These are phyloP conservation scores for Coreoperca whiteheadi DNA, from an alignment of 2,113 vertebrate genomes.

Conservation along the genomic window DNA sequence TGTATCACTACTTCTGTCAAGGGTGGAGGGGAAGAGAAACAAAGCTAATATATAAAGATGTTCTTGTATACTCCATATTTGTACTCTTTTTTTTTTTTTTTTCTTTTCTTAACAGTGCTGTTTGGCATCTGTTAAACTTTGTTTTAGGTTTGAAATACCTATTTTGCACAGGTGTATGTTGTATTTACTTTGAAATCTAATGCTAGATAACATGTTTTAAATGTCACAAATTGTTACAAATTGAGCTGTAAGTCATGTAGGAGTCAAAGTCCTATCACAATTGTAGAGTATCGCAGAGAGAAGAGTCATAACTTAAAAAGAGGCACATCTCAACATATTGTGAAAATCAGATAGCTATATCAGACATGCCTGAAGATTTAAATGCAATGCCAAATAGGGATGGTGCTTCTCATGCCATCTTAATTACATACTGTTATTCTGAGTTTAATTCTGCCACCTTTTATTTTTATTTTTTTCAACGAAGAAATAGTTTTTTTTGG, in stretches of 20 bases:
- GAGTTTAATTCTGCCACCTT: slow-evolving; percentile 39
- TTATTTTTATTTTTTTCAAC: slow-evolving; percentile 52
- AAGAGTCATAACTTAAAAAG: background rate
- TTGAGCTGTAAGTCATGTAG: slow-evolving; percentile 1
- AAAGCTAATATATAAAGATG: slow-evolving; percentile 73
- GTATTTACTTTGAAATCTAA: slow-evolving; percentile 36
- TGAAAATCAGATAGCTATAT: background rate
- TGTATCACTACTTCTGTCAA: slow-evolving; percentile 40
- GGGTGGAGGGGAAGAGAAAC: slow-evolving; percentile 61
- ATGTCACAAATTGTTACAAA: slow-evolving; percentile 18
- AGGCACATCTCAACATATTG: slow-evolving; percentile 11
- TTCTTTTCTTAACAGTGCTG: slow-evolving; percentile 37
- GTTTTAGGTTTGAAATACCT: slow-evolving; percentile 48
- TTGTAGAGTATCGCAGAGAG: background rate
- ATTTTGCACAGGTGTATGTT: slow-evolving; percentile 57
- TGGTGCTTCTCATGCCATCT: slow-evolving; percentile 37
- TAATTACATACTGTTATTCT: slow-evolving; percentile 23
- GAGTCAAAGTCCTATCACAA: slow-evolving; percentile 1
- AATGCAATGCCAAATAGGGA: slow-evolving; percentile 53
- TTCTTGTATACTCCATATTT: slow-evolving; percentile 56
- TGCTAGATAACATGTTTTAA: slow-evolving; percentile 35
- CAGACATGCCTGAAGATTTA: slow-evolving; percentile 28
- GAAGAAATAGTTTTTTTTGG: slow-evolving; percentile 22
- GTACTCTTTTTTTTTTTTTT: too few relatives aligned
- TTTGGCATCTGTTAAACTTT: slow-evolving; percentile 23